These are phyloP conservation scores for Urocyon cinereoargenteus DNA, from an alignment of 2,797 vertebrate species.

Conservation along the genomic window DNA sequence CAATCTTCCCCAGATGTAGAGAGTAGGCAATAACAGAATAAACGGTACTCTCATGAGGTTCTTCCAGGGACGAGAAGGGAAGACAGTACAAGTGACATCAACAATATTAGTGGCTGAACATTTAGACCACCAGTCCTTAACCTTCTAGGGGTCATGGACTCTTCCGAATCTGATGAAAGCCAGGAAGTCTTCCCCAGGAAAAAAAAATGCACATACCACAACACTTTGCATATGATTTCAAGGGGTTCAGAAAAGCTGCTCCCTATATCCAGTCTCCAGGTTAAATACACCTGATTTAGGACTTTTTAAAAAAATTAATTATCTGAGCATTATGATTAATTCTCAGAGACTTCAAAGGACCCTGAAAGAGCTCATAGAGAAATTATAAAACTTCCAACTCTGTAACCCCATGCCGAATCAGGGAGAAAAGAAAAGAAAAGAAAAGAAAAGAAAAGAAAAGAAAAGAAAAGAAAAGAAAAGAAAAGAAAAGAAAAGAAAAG, in stretches of 20 bases:
- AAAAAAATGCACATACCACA: background rate
- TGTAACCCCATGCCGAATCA: background rate
- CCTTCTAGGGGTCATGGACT: background rate
- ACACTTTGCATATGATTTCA: background rate
- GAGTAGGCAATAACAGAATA: background rate
- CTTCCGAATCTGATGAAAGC: background rate
- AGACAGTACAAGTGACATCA: background rate
- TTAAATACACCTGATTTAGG: background rate
- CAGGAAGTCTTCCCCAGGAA: background rate
- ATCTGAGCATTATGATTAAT: background rate
- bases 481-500: too few relatives aligned
- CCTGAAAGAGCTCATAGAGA: background rate
- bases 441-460: too few relatives aligned
- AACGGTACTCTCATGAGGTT: accelerated
- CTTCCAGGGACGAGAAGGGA: background rate
- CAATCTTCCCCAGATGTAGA: background rate
- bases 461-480: too few relatives aligned
- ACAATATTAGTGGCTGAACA: background rate
- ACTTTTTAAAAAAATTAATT: background rate
- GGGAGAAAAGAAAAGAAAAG: too few relatives aligned
- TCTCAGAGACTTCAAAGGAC: slow-evolving; percentile 32
- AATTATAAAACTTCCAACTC: slow-evolving; percentile 19
- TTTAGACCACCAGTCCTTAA: background rate
- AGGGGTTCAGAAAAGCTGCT: background rate
- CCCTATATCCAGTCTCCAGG: background rate